Base-by-base conservation (phyloP, 2,888 invertebrate genomes). In the Lasius fuliginosus region DNA sequence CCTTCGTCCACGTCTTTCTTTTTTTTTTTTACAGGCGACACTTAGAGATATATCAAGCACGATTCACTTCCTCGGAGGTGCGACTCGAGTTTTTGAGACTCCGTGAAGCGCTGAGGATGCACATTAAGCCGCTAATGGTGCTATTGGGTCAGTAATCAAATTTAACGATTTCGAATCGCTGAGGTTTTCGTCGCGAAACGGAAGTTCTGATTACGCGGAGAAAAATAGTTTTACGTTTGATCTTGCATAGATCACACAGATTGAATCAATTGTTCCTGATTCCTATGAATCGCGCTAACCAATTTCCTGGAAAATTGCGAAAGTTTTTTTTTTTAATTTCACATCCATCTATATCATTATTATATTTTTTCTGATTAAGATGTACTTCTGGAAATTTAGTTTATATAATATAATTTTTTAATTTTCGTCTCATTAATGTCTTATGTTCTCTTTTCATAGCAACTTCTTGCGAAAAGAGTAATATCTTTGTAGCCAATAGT, bases 21-120 rank as follows among this genome's bases (percentile, higher is more conserved):
- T 36, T 15, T n/a, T 88, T 88, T 87, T 81, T 82, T 33, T 30
- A 46, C 56, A n/a, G 27, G 18, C 0, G 8, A 5, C 11, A 42
- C 3, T 8, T 33, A 40, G 60, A 60, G 30, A 84, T 87, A 82
- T 79, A 87, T 85, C 82, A 87, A 69, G 23, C 58, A 58, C 49
- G 33, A 84, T 74, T 46, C 73, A 73, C 23, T 85, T 84, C 36
- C 30, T 69, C 56, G 46, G 12, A 53, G 15, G n/a, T 42, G 30
- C 49, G 4, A 58, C 2, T 46, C 23, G 27, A 67, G n/a, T 76
- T 85, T 85, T 83, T 64, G 36, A 84, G 42, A 82, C 30, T 2
- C 2, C 30, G 27, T 23, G 36, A 12, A 89, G 27, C 68, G 82
- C 79, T 82, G 82, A 86, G 62, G n/a, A 30, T 49, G 71, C 42